Evolutionary conservation across 2,113 vertebrate species (phyloP).

Genomic region (Labeo catla): DNA sequence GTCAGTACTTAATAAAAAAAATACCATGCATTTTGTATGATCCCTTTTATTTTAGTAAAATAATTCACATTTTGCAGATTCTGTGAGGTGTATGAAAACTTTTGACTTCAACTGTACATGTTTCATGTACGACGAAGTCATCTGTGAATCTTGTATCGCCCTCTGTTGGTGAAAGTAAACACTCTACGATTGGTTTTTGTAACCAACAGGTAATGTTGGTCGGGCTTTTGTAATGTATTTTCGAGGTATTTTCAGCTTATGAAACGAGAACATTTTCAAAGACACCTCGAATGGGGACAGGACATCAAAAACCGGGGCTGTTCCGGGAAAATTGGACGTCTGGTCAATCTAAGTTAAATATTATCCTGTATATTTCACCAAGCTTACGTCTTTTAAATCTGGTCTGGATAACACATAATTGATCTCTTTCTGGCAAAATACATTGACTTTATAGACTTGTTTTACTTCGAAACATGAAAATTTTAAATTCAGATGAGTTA

Average conservation of each 20-base stretch:
- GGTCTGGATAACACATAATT: neutral
- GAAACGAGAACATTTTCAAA: neutral
- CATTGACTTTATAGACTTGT: neutral
- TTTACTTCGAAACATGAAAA: slow-evolving; percentile 61
- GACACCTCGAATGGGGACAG: neutral
- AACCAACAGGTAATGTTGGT: neutral
- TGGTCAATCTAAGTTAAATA: neutral
- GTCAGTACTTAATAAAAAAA: too few relatives aligned
- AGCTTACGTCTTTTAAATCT: neutral
- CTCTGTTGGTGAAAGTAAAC: neutral
- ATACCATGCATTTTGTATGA: too few relatives aligned
- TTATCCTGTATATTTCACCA: neutral
- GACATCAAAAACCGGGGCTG: neutral
- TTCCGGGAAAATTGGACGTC: neutral
- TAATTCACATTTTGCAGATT: too few relatives aligned
- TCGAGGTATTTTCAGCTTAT: neutral
- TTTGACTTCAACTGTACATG: too few relatives aligned
- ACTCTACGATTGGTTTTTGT: neutral
- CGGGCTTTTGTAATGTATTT: neutral
- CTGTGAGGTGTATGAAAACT: too few relatives aligned
- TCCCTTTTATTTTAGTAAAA: too few relatives aligned
- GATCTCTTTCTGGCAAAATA: neutral
- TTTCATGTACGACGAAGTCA: neutral
- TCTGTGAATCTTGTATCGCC: neutral
- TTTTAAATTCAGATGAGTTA: slow-evolving; percentile 61